These are phyloP conservation scores for Theretra japonica DNA, from an alignment of 2,888 invertebrate genomes.

Conservation along the genomic window DNA sequence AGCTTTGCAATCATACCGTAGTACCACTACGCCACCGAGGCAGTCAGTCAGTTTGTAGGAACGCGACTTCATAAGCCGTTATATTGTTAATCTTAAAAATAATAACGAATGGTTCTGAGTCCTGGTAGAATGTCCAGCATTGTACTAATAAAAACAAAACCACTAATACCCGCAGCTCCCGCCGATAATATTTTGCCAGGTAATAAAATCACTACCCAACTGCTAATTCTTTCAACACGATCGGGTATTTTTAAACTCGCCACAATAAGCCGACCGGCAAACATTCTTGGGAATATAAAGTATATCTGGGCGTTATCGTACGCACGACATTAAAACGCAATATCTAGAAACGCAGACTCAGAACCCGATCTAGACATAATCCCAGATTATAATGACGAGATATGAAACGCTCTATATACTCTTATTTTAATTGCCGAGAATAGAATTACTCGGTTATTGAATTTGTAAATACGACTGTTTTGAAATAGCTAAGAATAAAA, in stretches of 20 bases:
- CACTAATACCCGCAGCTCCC: neutral
- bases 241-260: neutral
- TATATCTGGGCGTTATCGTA: constrained; percentile 21
- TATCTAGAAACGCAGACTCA: constrained; percentile 31
- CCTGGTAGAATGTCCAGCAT: neutral
- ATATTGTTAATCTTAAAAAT: too few species aligned
- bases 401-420: constrained; percentile 44
- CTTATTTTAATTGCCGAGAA: constrained; percentile 50
- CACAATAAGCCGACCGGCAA: constrained; percentile 14
- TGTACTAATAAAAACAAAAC: neutral
- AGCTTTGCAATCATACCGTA: too few species aligned
- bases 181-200: constrained; percentile 2
- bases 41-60: too few species aligned
- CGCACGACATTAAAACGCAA: constrained; percentile 26
- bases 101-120: neutral
- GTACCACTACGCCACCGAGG: too few species aligned
- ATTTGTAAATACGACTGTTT: neutral
- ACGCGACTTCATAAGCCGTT: too few species aligned
- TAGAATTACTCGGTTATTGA: constrained; percentile 14
- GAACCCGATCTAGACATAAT: constrained; percentile 35
- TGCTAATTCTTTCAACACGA: neutral
- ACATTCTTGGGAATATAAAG: constrained; percentile 12
- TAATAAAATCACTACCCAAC: constrained; percentile 1
- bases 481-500: neutral
- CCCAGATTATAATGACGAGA: constrained; percentile 37